A percentile compares a stretch with the other conserved stretches of the same genome.
phyloP scores from a whole-genome alignment of 2,888 invertebrate genomes.

The Athalia rosae region DNA sequence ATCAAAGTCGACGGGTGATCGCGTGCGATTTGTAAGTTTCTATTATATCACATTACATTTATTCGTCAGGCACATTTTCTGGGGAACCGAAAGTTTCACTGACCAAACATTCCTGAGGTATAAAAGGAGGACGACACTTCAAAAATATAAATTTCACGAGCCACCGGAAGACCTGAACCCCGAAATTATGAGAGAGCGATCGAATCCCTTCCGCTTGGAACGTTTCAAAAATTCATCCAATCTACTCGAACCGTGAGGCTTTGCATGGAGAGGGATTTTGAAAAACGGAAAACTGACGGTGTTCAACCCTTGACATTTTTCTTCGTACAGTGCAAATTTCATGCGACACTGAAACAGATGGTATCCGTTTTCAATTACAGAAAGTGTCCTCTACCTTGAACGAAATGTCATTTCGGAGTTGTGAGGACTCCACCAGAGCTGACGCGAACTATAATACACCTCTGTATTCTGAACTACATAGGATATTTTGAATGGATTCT shows the following conservation, averaged over 20 bases:
- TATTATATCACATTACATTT: background rate
- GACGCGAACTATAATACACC: background rate
- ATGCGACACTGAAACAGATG: background rate
- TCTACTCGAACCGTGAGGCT: too few species aligned
- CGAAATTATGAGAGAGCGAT: too few species aligned
- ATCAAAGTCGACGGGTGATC: constrained; percentile 42
- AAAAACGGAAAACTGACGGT: too few species aligned
- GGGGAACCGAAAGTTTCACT: background rate
- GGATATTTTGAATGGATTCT: too few species aligned
- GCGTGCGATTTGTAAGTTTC: constrained; percentile 22
- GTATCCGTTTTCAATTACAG: background rate
- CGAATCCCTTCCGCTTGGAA: too few species aligned
- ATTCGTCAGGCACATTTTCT: background rate
- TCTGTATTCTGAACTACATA: background rate
- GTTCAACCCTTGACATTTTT: background rate
- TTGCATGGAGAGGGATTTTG: too few species aligned
- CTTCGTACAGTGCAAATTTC: background rate
- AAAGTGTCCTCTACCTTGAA: background rate
- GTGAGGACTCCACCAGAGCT: background rate
- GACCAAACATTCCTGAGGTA: too few species aligned
- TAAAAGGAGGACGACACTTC: too few species aligned
- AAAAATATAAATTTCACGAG: too few species aligned
- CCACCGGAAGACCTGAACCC: too few species aligned
- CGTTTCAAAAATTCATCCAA: too few species aligned
- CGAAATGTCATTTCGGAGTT: background rate